Evolutionary conservation across 2,888 invertebrate species (phyloP), one percentile per base, ranked within the genome.

Genomic region (Athalia rosae): DNA sequence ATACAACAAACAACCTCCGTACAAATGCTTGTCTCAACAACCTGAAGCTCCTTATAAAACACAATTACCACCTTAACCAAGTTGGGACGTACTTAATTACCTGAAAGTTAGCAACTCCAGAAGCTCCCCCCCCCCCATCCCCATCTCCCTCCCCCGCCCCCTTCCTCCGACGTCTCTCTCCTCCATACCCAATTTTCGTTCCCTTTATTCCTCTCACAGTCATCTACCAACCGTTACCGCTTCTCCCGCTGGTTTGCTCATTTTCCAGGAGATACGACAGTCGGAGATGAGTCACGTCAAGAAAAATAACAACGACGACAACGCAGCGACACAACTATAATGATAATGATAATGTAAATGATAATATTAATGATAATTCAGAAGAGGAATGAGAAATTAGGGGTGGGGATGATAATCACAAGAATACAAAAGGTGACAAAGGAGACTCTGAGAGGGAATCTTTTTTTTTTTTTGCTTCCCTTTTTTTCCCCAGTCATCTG

Each of bases 51-150:
- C 83, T 84, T 85, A 82, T 83, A 86, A 87, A 87, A 87, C 82
- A 84, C 84, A 87, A 87, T 88, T 87, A 88, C 84, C 81, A 83
- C 82, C 83, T 85, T 81, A 85, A 84, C 83, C 81, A 83, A 85
- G 85, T 87, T 86, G 84, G 81, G 83, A 85, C 85, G 86, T 84
- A 86, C 86, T 86, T 87, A 87, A 88, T 87, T 88, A 86, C 83
- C 82, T 76, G 82, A 84, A 85, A 87, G 84, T 87, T 87, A 73
- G 79, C 71, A 79, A 80, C 61, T 74, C 61, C 15, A 8, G 13
- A n/a, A 43, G 43, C 48, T 11, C 4, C 4, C 15, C 53, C 13
- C 11, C 45, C 61, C 8, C 15, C 48, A n/a, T n/a, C n/a, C n/a
- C n/a, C 58, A 13, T 58, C 45, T 47, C 15, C 4, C n/a, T n/a